Percentiles rank a stretch among this genome's conserved stretches.
These are phyloP conservation scores for Heliangelus exortis DNA, from an alignment of 2,797 vertebrate genomes.

Conservation along the genomic window DNA sequence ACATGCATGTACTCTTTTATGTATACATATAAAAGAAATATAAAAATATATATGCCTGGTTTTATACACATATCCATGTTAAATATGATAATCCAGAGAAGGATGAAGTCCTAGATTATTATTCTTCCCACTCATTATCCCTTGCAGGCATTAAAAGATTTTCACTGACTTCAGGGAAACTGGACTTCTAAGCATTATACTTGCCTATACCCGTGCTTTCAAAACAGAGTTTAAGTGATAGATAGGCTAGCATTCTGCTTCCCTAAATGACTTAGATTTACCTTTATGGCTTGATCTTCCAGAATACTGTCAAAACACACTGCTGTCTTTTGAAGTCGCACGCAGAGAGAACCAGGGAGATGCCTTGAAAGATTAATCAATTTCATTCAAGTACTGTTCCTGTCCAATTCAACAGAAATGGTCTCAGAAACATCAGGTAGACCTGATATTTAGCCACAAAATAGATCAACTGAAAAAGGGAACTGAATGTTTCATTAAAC, in stretches of 20 bases:
- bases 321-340: neutral
- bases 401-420: neutral
- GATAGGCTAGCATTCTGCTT: neutral
- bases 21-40: neutral
- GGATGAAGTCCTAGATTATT: neutral
- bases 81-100: neutral
- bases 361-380: neutral
- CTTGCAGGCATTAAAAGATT: neutral
- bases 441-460: neutral
- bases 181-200: neutral
- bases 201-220: neutral
- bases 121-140: neutral
- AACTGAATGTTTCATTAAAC: neutral
- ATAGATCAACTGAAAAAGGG: neutral
- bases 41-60: neutral
- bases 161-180: neutral
- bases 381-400: neutral
- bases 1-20: neutral
- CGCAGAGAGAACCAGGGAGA: neutral
- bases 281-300: neutral
- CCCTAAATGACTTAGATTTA: neutral
- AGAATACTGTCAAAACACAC: neutral
- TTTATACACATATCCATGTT: neutral
- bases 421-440: neutral
- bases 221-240: neutral